These are phyloP conservation scores for Timandra comae DNA, from an alignment of 2,888 invertebrate genomes.

Conservation along the genomic window DNA sequence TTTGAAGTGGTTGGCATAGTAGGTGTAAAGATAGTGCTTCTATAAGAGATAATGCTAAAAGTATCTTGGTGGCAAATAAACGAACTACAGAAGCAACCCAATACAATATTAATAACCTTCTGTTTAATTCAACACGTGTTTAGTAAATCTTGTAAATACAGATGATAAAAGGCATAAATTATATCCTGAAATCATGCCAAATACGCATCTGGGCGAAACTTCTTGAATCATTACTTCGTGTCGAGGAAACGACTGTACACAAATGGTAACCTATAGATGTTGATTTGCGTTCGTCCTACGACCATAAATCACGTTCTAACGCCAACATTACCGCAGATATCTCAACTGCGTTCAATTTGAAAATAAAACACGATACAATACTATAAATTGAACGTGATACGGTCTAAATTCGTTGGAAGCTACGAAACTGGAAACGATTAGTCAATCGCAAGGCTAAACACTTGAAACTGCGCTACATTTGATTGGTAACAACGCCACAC, in stretches of 20 bases:
- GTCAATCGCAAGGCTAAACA: constrained; percentile 41
- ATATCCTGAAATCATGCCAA: constrained; percentile 35
- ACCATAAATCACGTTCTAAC: too few relatives aligned
- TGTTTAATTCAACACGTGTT: neutral
- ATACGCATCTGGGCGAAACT: constrained; percentile 23
- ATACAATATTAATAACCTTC: too few relatives aligned
- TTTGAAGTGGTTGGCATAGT: too few relatives aligned
- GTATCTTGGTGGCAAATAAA: too few relatives aligned
- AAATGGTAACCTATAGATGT: too few relatives aligned
- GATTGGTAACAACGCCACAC: constrained; percentile 12
- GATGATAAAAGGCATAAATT: constrained; percentile 22
- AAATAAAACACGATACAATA: constrained; percentile 7
- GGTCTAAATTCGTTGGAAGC: constrained; percentile 9
- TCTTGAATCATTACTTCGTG: too few relatives aligned
- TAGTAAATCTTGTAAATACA: constrained; percentile 7
- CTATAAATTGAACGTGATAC: constrained; percentile 10
- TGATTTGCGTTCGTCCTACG: too few relatives aligned
- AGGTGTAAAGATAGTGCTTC: too few relatives aligned
- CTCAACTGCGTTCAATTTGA: too few relatives aligned
- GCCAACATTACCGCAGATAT: too few relatives aligned
- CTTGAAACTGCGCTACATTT: constrained; percentile 32
- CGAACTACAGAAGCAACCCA: too few relatives aligned
- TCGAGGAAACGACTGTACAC: constrained; percentile 1
- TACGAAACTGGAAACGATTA: constrained; percentile 27
- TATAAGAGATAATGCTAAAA: too few relatives aligned